Percentiles rank a stretch among this genome's conserved stretches.
Evolutionary conservation across 2,888 invertebrate genomes (phyloP).

Genomic region (Celastrina argiolus): DNA sequence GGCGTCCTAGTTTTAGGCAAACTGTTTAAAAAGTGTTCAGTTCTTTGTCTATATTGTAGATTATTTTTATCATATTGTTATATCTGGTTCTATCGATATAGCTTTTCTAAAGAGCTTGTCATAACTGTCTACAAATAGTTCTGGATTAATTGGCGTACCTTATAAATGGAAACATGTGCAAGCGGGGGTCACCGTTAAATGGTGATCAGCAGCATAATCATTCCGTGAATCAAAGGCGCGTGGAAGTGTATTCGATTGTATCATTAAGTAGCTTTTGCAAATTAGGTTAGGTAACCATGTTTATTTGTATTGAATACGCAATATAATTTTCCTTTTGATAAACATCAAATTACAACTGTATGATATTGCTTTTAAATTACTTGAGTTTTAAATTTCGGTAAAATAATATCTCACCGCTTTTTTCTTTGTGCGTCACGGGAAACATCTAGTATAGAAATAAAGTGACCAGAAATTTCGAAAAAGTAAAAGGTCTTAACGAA

Average conservation of each 20-base stretch:
- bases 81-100: not conserved
- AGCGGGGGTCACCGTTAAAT: constrained; percentile 48
- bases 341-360: not conserved
- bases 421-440: too few species aligned
- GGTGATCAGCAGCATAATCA: constrained; percentile 57
- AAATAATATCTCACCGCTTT: not conserved
- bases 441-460: too few species aligned
- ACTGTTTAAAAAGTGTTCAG: too few species aligned
- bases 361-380: not conserved
- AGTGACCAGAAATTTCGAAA: not conserved
- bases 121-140: not conserved
- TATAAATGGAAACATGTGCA: constrained; percentile 29
- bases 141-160: not conserved
- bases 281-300: constrained; percentile 51
- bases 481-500: not conserved
- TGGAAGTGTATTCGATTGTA: constrained; percentile 55
- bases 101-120: not conserved
- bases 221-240: constrained; percentile 56
- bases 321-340: constrained; percentile 17
- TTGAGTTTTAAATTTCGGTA: not conserved
- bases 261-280: constrained; percentile 56
- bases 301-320: constrained; percentile 43
- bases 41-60: too few species aligned
- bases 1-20: too few species aligned
- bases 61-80: too few species aligned